Conservation (phyloP, 2,113 vertebrate species). For the Galbula dea region DNA sequence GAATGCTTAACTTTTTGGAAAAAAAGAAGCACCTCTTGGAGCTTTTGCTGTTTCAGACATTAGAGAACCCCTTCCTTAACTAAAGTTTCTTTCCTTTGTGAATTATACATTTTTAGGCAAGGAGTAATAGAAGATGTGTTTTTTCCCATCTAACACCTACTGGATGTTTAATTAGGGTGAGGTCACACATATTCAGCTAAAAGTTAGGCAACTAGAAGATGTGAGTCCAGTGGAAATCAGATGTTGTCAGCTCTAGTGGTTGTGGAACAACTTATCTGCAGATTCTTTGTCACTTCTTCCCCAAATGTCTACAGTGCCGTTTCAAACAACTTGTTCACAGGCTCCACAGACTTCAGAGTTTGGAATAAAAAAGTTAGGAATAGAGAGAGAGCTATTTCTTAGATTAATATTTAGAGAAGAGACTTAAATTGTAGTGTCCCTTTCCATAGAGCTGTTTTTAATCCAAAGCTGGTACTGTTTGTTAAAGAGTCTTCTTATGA, state of each 20-base stretch:
- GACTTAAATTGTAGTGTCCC: background rate
- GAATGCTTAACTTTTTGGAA: background rate
- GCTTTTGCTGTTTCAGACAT: background rate
- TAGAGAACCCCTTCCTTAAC: background rate
- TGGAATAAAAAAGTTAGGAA: background rate
- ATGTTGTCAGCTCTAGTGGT: background rate
- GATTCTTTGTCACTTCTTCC: background rate
- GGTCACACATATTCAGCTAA: background rate
- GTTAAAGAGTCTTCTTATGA: background rate
- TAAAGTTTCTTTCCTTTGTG: background rate
- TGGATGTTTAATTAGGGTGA: background rate
- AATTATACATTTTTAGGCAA: background rate
- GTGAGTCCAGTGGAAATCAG: background rate
- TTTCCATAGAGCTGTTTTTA: background rate
- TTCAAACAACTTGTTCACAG: background rate
- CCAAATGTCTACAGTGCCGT: no score
- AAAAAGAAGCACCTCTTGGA: background rate
- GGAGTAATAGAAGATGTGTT: background rate
- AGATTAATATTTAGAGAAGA: background rate
- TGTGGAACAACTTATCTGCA: background rate
- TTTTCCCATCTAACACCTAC: background rate
- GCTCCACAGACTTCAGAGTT: background rate
- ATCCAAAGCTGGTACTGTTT: background rate
- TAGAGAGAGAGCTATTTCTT: background rate
- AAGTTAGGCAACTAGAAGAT: background rate